These are phyloP conservation scores for Scolopax mira DNA, from an alignment of 2,113 vertebrate genomes.

Conservation along the genomic window DNA sequence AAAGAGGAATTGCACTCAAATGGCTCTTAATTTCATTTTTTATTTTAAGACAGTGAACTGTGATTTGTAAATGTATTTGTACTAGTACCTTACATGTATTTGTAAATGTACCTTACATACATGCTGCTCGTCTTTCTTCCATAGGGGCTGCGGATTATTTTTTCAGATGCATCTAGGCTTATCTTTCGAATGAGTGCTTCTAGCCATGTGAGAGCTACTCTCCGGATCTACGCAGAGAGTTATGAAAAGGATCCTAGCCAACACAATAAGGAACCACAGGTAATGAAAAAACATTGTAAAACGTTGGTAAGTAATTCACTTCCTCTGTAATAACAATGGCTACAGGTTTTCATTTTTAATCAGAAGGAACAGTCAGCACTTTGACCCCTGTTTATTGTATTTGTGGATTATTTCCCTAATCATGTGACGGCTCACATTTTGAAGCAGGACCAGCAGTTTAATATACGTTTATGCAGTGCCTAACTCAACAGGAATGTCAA, in stretches of 20 bases:
- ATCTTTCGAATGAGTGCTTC: slow-evolving; percentile 94
- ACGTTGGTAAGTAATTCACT: not conserved
- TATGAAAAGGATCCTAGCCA: slow-evolving; percentile 91
- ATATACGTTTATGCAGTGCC: not conserved
- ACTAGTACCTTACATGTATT: no score
- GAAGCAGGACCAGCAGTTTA: not conserved
- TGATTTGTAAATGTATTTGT: not conserved
- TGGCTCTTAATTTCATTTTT: not conserved
- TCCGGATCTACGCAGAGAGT: slow-evolving; percentile 94
- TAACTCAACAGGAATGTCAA: not conserved
- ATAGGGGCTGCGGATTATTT: slow-evolving; percentile 91
- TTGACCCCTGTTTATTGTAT: not conserved
- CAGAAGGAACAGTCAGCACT: not conserved
- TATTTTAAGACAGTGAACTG: not conserved
- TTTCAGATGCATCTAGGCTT: slow-evolving; percentile 88
- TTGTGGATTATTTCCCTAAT: not conserved
- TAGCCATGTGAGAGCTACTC: slow-evolving; percentile 84
- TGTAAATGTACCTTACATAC: not conserved
- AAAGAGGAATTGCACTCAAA: not conserved
- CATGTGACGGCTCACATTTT: not conserved
- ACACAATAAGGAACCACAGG: slow-evolving; percentile 92
- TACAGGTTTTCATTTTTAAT: not conserved
- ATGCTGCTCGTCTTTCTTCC: not conserved
- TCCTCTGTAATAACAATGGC: not conserved
- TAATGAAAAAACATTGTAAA: not conserved